These are phyloP conservation scores for Carapus acus DNA, from an alignment of 2,797 vertebrate species.

Conservation along the genomic window DNA sequence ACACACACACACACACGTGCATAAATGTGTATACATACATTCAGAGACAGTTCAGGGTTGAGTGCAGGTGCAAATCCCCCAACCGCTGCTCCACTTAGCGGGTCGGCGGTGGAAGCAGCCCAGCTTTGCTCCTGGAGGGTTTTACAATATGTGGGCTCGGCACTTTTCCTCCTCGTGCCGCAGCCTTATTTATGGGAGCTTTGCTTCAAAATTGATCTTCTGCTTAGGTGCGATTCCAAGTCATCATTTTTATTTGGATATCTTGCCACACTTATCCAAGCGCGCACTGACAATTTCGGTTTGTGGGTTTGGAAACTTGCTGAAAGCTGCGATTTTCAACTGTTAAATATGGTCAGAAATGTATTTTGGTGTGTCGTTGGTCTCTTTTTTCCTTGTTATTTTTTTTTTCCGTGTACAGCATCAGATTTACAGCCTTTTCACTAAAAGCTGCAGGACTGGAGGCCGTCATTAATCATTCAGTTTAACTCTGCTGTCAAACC, in stretches of 20 bases:
- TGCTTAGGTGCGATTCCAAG: constrained; percentile 2
- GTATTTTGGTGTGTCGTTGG: too few species aligned
- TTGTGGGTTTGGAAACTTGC: background rate
- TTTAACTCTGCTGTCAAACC: constrained; percentile 39
- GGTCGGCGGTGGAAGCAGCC: constrained; percentile 24
- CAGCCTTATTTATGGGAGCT: constrained; percentile 10
- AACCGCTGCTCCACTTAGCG: constrained; percentile 32
- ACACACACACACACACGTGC: background rate
- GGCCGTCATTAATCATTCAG: constrained; percentile 38
- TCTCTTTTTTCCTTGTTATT: too few species aligned
- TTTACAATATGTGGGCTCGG: constrained; percentile 15
- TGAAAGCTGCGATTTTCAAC: too few species aligned
- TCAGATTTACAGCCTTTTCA: constrained; percentile 10
- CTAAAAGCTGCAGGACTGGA: constrained; percentile 25
- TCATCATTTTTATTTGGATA: constrained; percentile 28
- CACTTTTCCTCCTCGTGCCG: constrained; percentile 26
- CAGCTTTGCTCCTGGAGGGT: constrained; percentile 21
- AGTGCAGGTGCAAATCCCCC: constrained; percentile 44
- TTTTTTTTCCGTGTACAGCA: too few species aligned
- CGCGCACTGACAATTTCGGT: background rate
- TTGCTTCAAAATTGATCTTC: constrained; percentile 14
- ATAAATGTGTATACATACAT: constrained; percentile 6
- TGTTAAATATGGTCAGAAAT: too few species aligned
- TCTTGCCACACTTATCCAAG: background rate
- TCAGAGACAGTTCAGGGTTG: constrained; percentile 1